Evolutionary conservation across 2,797 vertebrate species (phyloP), one percentile per base, ranked within the genome.

Genomic region (Aplochiton taeniatus): DNA sequence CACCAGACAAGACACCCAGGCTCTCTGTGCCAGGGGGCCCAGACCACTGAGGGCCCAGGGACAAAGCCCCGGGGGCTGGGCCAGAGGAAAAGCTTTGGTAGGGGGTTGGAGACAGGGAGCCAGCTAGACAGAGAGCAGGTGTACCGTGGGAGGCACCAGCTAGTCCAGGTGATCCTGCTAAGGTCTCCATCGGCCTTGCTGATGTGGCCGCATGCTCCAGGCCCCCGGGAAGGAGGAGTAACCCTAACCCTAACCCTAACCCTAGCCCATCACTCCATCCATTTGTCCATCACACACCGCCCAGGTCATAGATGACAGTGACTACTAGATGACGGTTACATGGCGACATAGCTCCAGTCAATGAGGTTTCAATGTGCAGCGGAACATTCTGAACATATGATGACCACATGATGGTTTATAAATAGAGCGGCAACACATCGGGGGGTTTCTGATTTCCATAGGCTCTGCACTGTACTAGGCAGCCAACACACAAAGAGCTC

Each of bases 1-100:
- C 77, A 74, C 58, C 68, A 78, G 75, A 73, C 76, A 77, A 73
- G 74, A 81, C 73, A 71, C 59, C 48, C 31, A 20, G 49, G 61
- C 17, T 68, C 66, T 55, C 63, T n/a, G 44, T 61, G 63, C 55
- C 60, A 10, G 58, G 51, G 58, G 48, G 68, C n/a, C 51, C 9
- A 60, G 19, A 49, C 13, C 4, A 52, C 46, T 5, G 16, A 31
- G 59, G 47, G 65, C 1, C 16, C 50, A 14, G 50, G 8, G 50
- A 9, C 50, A 16, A 16, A 16, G 17, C 65, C 18, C 16, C 49
- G 11, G 41, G 5, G 47, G 53, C 4, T 1, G 19, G 58, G 16
- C 54, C 46, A 31, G 11, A 66, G 7, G 16, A 20, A 4, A 41
- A 48, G 14, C 49, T 4, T 5, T 9, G 19, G 1, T 16, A 4